Conservation (phyloP, 2,888 invertebrate genomes). For the Eulithis testata region DNA sequence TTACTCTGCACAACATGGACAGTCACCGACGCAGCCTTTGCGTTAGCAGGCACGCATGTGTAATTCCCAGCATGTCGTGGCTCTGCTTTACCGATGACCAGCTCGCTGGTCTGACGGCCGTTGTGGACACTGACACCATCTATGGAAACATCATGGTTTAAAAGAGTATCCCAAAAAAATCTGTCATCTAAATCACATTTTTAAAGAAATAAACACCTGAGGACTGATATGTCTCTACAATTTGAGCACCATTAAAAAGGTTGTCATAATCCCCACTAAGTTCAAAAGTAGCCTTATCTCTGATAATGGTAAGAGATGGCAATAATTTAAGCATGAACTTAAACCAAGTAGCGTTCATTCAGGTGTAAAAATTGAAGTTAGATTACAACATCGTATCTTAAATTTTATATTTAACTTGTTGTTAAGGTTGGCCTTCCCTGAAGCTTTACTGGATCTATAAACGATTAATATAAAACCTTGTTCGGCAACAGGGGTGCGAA, state of each 20-base stretch:
- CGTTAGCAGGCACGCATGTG: slow-evolving; percentile 92
- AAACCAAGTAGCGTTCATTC: too few relatives aligned
- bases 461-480: slow-evolving; percentile 9
- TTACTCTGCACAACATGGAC: slow-evolving; percentile 89
- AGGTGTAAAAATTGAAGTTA: too few relatives aligned
- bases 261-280: too few relatives aligned
- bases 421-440: slow-evolving; percentile 4
- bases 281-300: too few relatives aligned
- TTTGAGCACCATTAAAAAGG: too few relatives aligned
- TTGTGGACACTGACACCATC: slow-evolving; percentile 85
- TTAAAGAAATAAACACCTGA: too few relatives aligned
- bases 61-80: slow-evolving; percentile 91
- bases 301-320: too few relatives aligned
- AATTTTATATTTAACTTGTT: neutral
- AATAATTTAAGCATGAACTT: too few relatives aligned
- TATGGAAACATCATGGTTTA: slow-evolving; percentile 36
- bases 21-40: slow-evolving; percentile 89
- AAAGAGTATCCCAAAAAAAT: too few relatives aligned
- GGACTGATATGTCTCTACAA: too few relatives aligned
- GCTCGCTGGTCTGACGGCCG: slow-evolving; percentile 86
- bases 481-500: slow-evolving; percentile 15
- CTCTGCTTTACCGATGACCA: slow-evolving; percentile 88
- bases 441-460: slow-evolving; percentile 1
- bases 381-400: too few relatives aligned
- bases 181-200: too few relatives aligned